Percentiles rank a stretch among this genome's conserved stretches.
These are phyloP conservation scores for Diadumene lineata DNA, from an alignment of 92 coral and sea anemone genomes.

Conservation along the genomic window DNA sequence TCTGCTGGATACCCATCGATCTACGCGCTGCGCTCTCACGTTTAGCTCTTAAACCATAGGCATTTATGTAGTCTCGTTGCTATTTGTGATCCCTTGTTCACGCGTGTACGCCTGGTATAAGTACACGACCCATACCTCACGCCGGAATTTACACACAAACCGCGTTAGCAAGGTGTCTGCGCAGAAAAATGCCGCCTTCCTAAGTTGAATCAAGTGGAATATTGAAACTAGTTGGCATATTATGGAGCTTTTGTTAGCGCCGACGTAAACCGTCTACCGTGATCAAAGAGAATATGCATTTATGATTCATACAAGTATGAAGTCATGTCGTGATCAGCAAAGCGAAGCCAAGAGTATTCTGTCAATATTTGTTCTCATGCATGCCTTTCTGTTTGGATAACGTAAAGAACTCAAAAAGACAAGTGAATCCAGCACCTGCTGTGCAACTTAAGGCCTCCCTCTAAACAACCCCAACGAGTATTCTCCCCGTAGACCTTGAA, in stretches of 20 bases:
- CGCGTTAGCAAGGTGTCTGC: constrained; percentile 27
- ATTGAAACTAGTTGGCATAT: constrained; percentile 35
- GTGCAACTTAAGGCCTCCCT: constrained; percentile 10
- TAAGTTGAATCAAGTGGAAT: constrained; percentile 34
- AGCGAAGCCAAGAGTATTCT: constrained; percentile 33
- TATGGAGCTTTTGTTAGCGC: constrained; percentile 37
- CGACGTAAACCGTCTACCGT: constrained; percentile 35
- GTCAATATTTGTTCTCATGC: constrained; percentile 35
- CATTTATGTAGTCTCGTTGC: constrained; percentile 15
- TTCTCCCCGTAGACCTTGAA: neutral
- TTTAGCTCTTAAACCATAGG: constrained; percentile 26
- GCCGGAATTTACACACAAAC: constrained; percentile 43
- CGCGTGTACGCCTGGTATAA: constrained; percentile 35
- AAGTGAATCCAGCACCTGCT: constrained; percentile 27
- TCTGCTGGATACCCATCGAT: constrained; percentile 56
- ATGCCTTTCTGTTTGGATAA: constrained; percentile 24
- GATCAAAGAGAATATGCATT: constrained; percentile 31
- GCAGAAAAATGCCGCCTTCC: constrained; percentile 34
- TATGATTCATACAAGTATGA: constrained; percentile 38
- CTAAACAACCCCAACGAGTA: neutral
- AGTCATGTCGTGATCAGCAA: constrained; percentile 38
- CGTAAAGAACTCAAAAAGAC: constrained; percentile 22
- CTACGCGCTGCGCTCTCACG: constrained; percentile 34
- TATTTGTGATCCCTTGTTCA: constrained; percentile 39
- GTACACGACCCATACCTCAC: constrained; percentile 25